phyloP scores from a whole-genome alignment of 2,797 vertebrate genomes.

The Chloroceryle inda region DNA sequence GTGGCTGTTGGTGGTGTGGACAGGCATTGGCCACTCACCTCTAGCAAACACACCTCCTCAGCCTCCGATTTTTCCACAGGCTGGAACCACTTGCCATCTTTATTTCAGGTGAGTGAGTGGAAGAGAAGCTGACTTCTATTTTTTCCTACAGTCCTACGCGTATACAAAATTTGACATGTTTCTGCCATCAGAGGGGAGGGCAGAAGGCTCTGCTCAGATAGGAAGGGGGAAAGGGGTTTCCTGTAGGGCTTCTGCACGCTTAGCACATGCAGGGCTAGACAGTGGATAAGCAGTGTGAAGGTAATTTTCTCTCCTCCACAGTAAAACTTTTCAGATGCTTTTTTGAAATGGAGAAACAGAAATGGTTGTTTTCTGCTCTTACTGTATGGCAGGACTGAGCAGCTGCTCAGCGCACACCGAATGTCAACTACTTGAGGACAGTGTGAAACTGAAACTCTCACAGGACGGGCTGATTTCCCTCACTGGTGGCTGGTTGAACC shows the following conservation, averaged over 20 bases:
- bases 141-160: background rate
- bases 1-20: background rate
- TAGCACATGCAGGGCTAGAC: too few species aligned
- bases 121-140: background rate
- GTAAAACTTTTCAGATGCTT: background rate
- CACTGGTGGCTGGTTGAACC: background rate
- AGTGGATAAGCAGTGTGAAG: background rate
- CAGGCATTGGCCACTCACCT: background rate
- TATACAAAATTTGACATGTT: background rate
- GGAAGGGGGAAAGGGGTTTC: background rate
- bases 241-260: background rate
- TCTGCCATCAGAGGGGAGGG: background rate
- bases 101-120: background rate
- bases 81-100: background rate
- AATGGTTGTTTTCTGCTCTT: background rate
- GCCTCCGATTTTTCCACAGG: accelerated
- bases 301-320: background rate
- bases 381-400: background rate
- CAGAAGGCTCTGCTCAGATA: background rate
- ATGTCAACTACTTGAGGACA: accelerated
- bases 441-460: background rate
- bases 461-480: background rate
- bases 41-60: background rate
- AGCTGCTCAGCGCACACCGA: background rate
- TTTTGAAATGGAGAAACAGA: background rate